Evolutionary conservation across 2,113 vertebrate genomes (phyloP).

Genomic region (Notarius lentiginosus): DNA sequence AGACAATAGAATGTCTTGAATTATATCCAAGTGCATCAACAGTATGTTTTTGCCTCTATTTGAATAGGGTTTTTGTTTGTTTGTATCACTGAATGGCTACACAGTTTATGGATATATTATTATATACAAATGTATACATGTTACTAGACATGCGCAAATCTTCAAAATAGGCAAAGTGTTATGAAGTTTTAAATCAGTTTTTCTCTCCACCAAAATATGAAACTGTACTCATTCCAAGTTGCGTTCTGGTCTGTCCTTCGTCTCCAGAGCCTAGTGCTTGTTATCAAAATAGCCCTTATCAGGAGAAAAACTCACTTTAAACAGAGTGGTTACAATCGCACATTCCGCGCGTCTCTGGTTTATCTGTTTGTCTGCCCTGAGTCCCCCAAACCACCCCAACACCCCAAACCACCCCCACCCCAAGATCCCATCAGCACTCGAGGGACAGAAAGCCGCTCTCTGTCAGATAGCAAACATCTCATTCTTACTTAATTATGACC

Average conservation of each 20-base stretch:
- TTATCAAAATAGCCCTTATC: conserved; percentile 23
- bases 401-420: neutral
- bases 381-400: neutral
- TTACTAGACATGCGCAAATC: no score
- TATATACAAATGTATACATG: no score
- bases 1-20: neutral
- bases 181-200: neutral
- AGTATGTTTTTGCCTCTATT: neutral
- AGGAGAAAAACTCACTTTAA: neutral
- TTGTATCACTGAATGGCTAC: no score
- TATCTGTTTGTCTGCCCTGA: conserved; percentile 54
- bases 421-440: conserved; percentile 51
- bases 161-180: no score
- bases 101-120: no score
- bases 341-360: conserved; percentile 51
- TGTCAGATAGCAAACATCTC: neutral
- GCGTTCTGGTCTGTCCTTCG: neutral
- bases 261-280: neutral
- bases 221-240: neutral
- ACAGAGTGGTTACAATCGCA: conserved; percentile 49
- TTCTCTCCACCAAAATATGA: neutral
- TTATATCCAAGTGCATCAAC: neutral
- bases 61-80: neutral
- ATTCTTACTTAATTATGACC: neutral
- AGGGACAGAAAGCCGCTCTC: conserved; percentile 36